These are phyloP conservation scores for Stenchaetothrips biformis DNA, from an alignment of 2,888 invertebrate genomes.

Conservation along the genomic window DNA sequence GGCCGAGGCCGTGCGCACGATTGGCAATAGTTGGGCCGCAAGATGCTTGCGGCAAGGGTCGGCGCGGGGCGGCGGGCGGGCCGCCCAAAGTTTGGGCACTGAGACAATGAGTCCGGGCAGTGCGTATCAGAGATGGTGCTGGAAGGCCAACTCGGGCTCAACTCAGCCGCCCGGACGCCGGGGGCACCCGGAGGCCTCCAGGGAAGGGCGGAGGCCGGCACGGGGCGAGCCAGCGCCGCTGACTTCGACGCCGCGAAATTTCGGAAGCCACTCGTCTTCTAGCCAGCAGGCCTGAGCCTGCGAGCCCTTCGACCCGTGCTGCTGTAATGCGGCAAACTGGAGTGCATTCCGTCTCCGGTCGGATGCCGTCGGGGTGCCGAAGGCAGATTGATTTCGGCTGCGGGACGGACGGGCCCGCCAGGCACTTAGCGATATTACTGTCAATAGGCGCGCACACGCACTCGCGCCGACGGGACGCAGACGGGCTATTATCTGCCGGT, in stretches of 20 bases:
- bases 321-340: no score
- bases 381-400: no score
- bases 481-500: no score
- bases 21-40: conserved; percentile 17
- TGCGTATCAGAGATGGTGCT: no score
- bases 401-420: neutral
- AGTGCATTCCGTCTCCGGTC: no score
- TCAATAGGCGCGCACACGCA: neutral
- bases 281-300: no score
- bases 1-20: neutral
- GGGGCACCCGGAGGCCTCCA: neutral
- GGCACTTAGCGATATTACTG: conserved; percentile 14
- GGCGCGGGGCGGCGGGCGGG: neutral
- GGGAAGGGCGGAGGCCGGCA: neutral
- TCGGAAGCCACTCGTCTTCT: neutral
- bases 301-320: no score
- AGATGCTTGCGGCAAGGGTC: neutral
- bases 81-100: conserved; percentile 7
- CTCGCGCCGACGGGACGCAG: no score
- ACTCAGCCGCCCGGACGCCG: neutral
- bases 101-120: conserved; percentile 12
- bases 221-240: neutral
- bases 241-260: neutral
- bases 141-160: neutral
- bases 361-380: no score